Conservation (phyloP, 2,888 invertebrate genomes). For the Gisinianus flammeolus region DNA sequence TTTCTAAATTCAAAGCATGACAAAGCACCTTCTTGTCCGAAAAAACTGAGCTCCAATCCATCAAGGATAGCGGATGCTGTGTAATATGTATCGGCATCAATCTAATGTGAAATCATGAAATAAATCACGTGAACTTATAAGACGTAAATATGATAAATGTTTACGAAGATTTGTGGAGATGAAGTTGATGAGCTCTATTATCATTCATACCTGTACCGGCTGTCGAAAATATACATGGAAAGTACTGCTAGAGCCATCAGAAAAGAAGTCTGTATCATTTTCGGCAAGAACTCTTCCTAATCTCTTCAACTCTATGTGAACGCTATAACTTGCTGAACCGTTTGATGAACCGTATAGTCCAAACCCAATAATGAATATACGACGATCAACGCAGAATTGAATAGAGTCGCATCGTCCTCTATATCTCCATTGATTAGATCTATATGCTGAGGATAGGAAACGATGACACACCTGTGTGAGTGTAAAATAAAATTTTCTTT, state of each 20-base stretch:
- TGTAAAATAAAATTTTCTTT: conserved; percentile 12
- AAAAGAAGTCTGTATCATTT: conserved; percentile 91
- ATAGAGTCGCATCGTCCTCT: conserved; percentile 95
- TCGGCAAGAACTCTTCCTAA: conserved; percentile 87
- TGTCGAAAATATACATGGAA: conserved; percentile 86
- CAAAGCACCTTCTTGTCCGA: conserved; percentile 81
- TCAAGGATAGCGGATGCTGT: conserved; percentile 95
- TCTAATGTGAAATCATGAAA: conserved; percentile 63
- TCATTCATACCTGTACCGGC: conserved; percentile 66
- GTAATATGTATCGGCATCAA: conserved; percentile 92
- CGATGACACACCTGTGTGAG: conserved; percentile 81
- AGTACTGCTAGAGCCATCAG: conserved; percentile 94
- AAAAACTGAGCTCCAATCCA: conserved; percentile 92
- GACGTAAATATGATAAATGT: too few relatives aligned
- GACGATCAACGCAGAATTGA: conserved; percentile 92
- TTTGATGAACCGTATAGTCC: conserved; percentile 95
- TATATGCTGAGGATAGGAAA: conserved; percentile 94
- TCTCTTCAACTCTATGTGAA: conserved; percentile 90
- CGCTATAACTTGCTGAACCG: conserved; percentile 92
- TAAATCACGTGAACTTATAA: too few relatives aligned
- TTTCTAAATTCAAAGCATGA: too few relatives aligned
- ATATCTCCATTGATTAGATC: conserved; percentile 97
- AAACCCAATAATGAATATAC: conserved; percentile 95
- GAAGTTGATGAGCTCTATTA: too few relatives aligned
- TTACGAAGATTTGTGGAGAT: too few relatives aligned